Base-by-base conservation (phyloP, 2,797 vertebrate genomes). In the Mormyrus hasselquistii region DNA sequence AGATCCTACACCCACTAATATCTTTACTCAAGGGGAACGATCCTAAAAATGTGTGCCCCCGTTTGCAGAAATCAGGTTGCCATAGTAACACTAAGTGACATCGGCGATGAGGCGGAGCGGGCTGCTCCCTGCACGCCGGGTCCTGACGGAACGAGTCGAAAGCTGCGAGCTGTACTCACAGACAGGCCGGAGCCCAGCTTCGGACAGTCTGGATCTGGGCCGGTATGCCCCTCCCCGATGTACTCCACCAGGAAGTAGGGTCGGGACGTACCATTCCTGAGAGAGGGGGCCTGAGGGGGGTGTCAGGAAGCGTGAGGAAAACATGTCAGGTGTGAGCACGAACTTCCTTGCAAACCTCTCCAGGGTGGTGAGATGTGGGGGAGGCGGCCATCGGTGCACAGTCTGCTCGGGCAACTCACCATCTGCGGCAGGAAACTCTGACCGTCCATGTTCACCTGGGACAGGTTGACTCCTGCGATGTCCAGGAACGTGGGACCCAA, bases 341-440 rank as follows among this genome's bases (percentile, higher is more conserved):
- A 69, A 14, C 25, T 7, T 59, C 19, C n/a, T 22, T 8, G 57
- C 57, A 25, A 62, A 22, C 57, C n/a, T 62, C 57, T 25, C n/a
- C 57, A 62, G 65, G 65, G 65, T 12, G 25, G 65, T 1, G 10
- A 12, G 29, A 6, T 12, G 4, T 12, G 65, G 29, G 29, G 65
- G 29, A 16, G 29, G 65, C 3, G 6, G n/a, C 34, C 69, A 65
- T 3, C 5, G 10, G 10, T 47, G 12, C 1, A 0, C 22, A 86
- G 2, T 12, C 9, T 6, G 29, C 2, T 0, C 25, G 10, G 29
- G 50, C 2, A 22, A 88, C 95, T 88, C 85, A 97, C 96, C 95
- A 97, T 95, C 92, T 96, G 96, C 47, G 95, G 79, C 0, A 97
- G 94, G 91, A 97, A 96, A 0, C 96, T 97, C 92, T 95, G 95